Evolutionary conservation across 2,113 vertebrate genomes (phyloP).

Genomic region (Lycocorax pyrrhopterus): DNA sequence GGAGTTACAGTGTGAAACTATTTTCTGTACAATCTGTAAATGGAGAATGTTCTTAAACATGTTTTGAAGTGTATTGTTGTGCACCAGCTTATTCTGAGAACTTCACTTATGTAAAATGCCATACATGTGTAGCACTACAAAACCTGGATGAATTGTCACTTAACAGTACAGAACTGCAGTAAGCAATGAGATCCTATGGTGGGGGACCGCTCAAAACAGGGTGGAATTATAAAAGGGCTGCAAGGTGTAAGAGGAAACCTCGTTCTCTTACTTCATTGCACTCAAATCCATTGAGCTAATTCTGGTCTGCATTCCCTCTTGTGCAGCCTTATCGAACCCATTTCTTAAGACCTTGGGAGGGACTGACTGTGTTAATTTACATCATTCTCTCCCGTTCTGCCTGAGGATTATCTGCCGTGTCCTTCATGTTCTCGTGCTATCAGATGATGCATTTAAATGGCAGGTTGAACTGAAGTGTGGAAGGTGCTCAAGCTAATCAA

Average conservation of each 20-base stretch:
- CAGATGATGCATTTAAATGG: neutral
- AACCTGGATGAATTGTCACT: neutral
- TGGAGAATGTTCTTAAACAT: neutral
- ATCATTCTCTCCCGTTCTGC: neutral
- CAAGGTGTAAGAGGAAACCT: neutral
- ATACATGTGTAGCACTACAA: neutral
- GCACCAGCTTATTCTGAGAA: neutral
- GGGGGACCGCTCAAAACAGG: neutral
- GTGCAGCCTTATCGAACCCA: neutral
- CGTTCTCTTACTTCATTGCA: neutral
- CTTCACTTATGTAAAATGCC: neutral
- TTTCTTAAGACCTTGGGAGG: neutral
- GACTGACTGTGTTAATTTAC: neutral
- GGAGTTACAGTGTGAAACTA: neutral
- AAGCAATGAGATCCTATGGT: neutral
- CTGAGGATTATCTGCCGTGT: neutral
- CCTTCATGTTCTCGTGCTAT: neutral
- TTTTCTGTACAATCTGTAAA: neutral
- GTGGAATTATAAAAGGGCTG: neutral
- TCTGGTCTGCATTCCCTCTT: neutral
- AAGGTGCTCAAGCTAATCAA: neutral
- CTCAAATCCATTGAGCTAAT: neutral
- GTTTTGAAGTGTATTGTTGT: neutral
- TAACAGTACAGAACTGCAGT: neutral
- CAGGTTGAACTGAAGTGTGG: neutral